Evolutionary conservation across 1,140 invertebrate genomes (phyloP).

Genomic region (Stratiolaelaps scimitus): DNA sequence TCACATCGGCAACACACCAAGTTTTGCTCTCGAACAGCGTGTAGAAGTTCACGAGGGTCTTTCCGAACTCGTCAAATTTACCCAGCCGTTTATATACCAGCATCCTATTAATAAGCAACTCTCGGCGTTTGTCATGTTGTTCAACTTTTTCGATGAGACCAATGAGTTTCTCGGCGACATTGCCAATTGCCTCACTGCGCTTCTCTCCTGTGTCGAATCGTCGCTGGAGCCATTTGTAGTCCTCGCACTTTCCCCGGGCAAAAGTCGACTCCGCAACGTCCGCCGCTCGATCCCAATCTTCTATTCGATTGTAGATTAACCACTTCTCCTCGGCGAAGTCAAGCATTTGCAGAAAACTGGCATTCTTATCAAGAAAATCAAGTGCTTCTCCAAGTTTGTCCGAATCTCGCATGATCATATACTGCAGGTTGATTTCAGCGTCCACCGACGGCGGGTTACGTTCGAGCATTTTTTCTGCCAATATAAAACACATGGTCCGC

Average conservation of each 20-base stretch:
- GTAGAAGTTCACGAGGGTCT: background rate
- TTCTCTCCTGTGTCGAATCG: background rate
- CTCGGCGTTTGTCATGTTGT: slow-evolving; percentile 8
- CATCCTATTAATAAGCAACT: slow-evolving; percentile 11
- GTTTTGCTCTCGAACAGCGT: slow-evolving; percentile 9
- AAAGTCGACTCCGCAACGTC: background rate
- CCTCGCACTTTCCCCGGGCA: background rate
- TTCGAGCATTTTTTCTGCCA: slow-evolving; percentile 18
- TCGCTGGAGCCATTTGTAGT: background rate
- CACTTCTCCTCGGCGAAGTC: background rate
- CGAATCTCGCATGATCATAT: slow-evolving; percentile 12
- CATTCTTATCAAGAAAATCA: background rate
- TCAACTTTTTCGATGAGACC: slow-evolving; percentile 11
- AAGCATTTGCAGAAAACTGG: background rate
- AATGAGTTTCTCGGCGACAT: slow-evolving; percentile 13
- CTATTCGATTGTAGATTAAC: background rate
- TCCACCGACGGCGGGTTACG: background rate
- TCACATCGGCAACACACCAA: background rate
- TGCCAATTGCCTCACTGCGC: background rate
- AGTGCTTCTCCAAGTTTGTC: background rate
- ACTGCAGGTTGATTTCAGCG: slow-evolving; percentile 7
- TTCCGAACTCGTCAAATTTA: slow-evolving; percentile 1
- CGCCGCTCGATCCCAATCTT: background rate
- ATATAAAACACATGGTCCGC: background rate
- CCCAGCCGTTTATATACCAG: background rate